Evolutionary conservation across 1,140 invertebrate genomes (phyloP).

Genomic region (Uloborus diversus): DNA sequence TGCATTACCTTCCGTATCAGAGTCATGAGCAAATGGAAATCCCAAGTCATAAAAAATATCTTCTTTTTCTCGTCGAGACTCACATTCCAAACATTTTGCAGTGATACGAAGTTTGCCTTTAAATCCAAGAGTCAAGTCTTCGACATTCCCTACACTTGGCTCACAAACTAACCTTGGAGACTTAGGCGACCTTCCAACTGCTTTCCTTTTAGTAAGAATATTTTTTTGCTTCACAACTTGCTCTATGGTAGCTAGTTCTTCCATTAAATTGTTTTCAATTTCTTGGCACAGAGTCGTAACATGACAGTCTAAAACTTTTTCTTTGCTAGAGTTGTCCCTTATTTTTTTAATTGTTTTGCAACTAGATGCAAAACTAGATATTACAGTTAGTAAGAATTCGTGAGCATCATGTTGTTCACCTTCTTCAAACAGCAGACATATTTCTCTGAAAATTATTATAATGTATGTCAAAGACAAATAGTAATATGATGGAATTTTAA

Average conservation of each 20-base stretch:
- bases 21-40: conserved; percentile 14
- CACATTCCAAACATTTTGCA: conserved; percentile 30
- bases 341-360: conserved; percentile 26
- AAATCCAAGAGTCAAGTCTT: conserved; percentile 12
- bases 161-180: neutral
- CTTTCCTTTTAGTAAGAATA: neutral
- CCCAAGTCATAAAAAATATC: conserved; percentile 24
- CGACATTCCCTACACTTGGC: neutral
- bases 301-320: no score
- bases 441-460: conserved; percentile 16
- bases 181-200: neutral
- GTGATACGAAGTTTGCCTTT: conserved; percentile 23
- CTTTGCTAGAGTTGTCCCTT: no score
- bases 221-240: neutral
- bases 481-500: neutral
- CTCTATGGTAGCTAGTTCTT: neutral
- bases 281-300: neutral
- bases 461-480: no score
- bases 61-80: conserved; percentile 4
- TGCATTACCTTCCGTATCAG: conserved; percentile 10
- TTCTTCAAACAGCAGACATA: conserved; percentile 26
- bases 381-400: conserved; percentile 31
- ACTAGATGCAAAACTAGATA: neutral
- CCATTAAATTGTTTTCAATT: neutral
- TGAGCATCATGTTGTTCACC: conserved; percentile 48